phyloP scores from a whole-genome alignment of 2,797 vertebrate species.

The Myiotriccus ornatus region DNA sequence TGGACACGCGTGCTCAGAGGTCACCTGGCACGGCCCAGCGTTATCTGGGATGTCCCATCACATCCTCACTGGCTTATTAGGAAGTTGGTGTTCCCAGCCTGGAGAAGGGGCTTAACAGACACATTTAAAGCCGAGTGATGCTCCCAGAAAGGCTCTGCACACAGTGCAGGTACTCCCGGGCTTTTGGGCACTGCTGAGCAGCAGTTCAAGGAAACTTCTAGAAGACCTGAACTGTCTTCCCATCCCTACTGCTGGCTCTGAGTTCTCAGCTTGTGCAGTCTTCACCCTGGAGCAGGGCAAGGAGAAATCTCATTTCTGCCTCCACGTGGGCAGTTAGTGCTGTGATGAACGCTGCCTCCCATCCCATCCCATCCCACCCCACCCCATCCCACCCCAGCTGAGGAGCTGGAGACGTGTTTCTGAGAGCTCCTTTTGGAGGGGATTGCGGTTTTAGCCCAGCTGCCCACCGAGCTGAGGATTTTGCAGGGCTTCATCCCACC shows the following conservation, averaged over 20 bases:
- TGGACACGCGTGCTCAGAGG: rapidly evolving
- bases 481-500: not conserved
- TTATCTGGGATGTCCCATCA: not conserved
- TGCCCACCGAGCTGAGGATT: not conserved
- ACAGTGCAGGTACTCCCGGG: rapidly evolving
- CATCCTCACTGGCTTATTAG: rapidly evolving
- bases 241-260: not conserved
- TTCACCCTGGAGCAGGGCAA: not conserved
- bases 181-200: not conserved
- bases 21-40: rapidly evolving
- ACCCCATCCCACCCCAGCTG: not conserved
- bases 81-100: not conserved
- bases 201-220: not conserved
- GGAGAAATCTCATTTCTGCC: not conserved
- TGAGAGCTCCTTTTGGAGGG: not conserved
- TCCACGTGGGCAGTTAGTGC: rapidly evolving
- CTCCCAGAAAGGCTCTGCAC: rapidly evolving
- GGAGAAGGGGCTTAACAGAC: not conserved
- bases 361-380: not conserved
- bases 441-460: not conserved
- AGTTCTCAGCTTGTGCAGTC: not conserved
- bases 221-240: not conserved
- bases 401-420: rapidly evolving
- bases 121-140: rapidly evolving
- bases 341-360: not conserved